Base-by-base conservation (phyloP, 2,797 vertebrate genomes). In the Enteromius unitaeniatus region DNA sequence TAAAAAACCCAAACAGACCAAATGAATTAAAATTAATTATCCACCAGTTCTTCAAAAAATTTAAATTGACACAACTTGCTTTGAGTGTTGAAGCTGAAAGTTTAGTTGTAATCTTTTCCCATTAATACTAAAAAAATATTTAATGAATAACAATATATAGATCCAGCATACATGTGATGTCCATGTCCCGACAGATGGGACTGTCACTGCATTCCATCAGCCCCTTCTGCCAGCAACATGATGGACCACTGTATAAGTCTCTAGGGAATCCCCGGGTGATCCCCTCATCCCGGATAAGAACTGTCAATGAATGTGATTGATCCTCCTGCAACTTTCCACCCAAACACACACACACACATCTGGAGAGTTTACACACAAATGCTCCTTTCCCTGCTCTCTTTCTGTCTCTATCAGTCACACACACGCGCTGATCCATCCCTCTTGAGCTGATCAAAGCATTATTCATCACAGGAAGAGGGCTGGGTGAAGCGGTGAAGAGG, bases 241-340 rank as follows among this genome's bases (percentile, higher is more conserved):
- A 91, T 87, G 78, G 78, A 86, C 70, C 69, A 76, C 62, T 84
- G 88, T 62, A 47, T 90, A 23, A 53, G 65, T 85, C 92, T 85
- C 87, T 69, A 34, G 87, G 90, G 93, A 90, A 84, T 31, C 78
- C 65, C 78, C 23, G 7, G 68, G 28, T 51, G 76, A 82, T 60
- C 76, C 86, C 86, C 83, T 87, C 86, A 87, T 87, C 87, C 84
- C 87, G 83, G 69, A 87, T 85, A 78, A 17, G 64, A 76, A 58
- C 87, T 91, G 92, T 91, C 92, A 92, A 88, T 93, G 89, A 87
- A 2, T 0, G 70, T 93, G 93, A 95, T 92, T 93, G 93, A 95
- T 95, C 88, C 85, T 82, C 55, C 83, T 75, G 28, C 58, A 2
- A 75, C 87, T 87, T 90, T 88, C 53, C 34, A 81, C 86, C 87